phyloP scores from a whole-genome alignment of 1,140 invertebrate species.

The Penaeus chinensis region DNA sequence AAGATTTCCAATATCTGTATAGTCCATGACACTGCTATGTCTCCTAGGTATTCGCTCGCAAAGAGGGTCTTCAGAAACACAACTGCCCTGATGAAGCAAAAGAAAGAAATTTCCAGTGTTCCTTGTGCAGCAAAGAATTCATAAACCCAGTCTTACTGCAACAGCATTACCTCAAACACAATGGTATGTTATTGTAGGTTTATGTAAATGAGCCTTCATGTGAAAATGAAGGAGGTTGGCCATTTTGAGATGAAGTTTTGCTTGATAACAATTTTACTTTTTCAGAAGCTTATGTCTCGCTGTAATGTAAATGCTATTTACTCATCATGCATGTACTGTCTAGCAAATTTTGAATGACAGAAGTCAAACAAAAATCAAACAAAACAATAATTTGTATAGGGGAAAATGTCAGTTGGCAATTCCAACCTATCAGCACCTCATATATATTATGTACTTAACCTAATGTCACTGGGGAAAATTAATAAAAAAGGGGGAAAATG shows the following conservation, averaged over 20 bases:
- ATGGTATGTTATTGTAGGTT: constrained; percentile 7
- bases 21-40: neutral
- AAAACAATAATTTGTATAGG: neutral
- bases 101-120: constrained; percentile 23
- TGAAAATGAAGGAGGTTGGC: too few relatives aligned
- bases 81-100: constrained; percentile 25
- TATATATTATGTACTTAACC: neutral
- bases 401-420: neutral
- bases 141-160: constrained; percentile 30
- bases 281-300: too few relatives aligned
- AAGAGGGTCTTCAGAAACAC: constrained; percentile 49
- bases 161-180: constrained; percentile 45
- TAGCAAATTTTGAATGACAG: too few relatives aligned
- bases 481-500: too few relatives aligned
- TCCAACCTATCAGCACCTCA: neutral
- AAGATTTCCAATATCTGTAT: neutral
- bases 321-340: too few relatives aligned
- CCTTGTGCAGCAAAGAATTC: constrained; percentile 34
- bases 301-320: too few relatives aligned
- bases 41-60: constrained; percentile 53
- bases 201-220: too few relatives aligned
- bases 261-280: too few relatives aligned
- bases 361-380: too few relatives aligned
- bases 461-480: too few relatives aligned
- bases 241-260: too few relatives aligned